Evolutionary conservation across 2,888 invertebrate species (phyloP).

Genomic region (Cryptops parisi): DNA sequence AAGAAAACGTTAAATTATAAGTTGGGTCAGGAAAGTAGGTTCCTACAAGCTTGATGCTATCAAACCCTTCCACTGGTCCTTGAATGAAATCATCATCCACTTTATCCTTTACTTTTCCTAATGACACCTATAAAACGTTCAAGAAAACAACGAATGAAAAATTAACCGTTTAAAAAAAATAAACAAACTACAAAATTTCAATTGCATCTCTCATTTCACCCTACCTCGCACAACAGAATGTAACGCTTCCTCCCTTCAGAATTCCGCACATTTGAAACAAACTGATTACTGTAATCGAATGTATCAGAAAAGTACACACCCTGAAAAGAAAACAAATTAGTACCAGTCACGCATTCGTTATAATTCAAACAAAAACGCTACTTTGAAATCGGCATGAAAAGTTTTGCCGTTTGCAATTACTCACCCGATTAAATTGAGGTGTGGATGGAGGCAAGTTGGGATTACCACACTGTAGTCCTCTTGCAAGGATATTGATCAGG

Average conservation of each 20-base stretch:
- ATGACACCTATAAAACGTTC: conserved; percentile 5
- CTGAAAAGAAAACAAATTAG: conserved; percentile 21
- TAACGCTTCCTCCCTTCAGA: conserved; percentile 27
- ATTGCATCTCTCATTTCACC: conserved; percentile 10
- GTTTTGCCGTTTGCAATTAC: too few relatives aligned
- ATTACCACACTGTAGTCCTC: conserved; percentile 34
- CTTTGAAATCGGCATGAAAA: conserved; percentile 31
- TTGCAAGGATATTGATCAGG: conserved; percentile 35
- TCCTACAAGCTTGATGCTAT: conserved; percentile 20
- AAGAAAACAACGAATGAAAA: conserved; percentile 2
- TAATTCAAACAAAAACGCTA: too few relatives aligned
- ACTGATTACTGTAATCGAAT: conserved; percentile 34
- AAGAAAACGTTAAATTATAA: conserved; percentile 17
- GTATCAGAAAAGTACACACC: conserved; percentile 38
- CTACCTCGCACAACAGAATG: conserved; percentile 38
- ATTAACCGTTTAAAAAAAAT: not conserved
- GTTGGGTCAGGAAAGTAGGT: conserved; percentile 21
- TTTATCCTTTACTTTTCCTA: conserved; percentile 16
- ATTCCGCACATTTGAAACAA: conserved; percentile 28
- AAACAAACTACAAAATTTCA: not conserved
- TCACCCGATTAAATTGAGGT: conserved; percentile 12
- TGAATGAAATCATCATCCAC: conserved; percentile 17
- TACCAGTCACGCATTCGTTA: too few relatives aligned
- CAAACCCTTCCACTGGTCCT: conserved; percentile 17
- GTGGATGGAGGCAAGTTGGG: not conserved